A percentile compares a stretch with the other conserved stretches of the same genome.
Evolutionary conservation across 37 sponge, comb jelly and placozoan species (phyloP).

Genomic region (Spongilla lacustris): DNA sequence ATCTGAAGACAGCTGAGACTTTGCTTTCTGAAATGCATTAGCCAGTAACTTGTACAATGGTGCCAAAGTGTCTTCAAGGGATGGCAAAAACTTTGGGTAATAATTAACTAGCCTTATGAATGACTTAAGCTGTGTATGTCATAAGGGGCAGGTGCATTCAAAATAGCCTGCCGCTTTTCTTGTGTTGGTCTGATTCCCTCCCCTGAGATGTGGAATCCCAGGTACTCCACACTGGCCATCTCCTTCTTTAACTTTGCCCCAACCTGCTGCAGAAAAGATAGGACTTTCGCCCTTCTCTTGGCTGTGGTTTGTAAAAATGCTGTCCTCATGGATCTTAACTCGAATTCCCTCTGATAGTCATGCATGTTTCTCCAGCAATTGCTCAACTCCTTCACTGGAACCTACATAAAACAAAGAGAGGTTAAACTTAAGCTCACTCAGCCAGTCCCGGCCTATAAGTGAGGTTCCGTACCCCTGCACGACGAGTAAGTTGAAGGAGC

Average conservation of each 20-base stretch:
- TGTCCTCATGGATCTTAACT: slow-evolving; percentile 5
- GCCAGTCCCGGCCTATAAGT: neutral
- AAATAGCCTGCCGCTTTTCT: too few species aligned
- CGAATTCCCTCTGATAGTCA: neutral
- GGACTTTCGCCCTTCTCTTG: slow-evolving; percentile 15
- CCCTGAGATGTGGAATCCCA: neutral
- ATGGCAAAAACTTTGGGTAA: slow-evolving; percentile 34
- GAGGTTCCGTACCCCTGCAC: neutral
- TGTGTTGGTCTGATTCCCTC: neutral
- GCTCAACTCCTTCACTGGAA: neutral
- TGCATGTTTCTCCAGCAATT: neutral
- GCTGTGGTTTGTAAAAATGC: neutral
- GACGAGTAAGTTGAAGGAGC: neutral
- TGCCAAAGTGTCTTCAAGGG: slow-evolving; percentile 27
- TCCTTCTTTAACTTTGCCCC: slow-evolving; percentile 10
- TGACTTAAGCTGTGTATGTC: slow-evolving; percentile 13
- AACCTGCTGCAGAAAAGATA: neutral
- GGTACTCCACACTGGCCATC: slow-evolving; percentile 6
- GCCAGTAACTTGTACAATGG: slow-evolving; percentile 33
- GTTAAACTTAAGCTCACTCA: neutral
- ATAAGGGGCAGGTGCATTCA: slow-evolving; percentile 17
- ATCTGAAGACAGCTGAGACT: too few species aligned
- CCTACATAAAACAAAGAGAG: neutral
- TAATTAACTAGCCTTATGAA: slow-evolving; percentile 37
- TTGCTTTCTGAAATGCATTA: slow-evolving; percentile 45